Percentiles rank a stretch among this genome's conserved stretches.
phyloP scores from a whole-genome alignment of 2,113 vertebrate genomes.

The Melanocharis versteri region DNA sequence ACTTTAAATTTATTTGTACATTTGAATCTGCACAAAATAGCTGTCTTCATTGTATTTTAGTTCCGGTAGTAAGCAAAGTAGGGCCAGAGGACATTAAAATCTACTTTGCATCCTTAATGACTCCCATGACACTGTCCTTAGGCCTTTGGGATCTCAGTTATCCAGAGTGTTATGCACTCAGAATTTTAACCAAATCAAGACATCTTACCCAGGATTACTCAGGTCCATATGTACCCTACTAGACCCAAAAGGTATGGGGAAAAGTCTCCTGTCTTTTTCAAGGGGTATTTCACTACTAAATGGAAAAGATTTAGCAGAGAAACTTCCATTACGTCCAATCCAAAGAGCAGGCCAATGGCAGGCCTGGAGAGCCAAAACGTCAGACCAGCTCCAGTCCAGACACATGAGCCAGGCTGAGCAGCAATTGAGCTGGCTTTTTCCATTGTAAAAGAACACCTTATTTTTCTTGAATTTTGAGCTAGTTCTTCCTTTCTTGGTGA shows the following conservation, averaged over 20 bases:
- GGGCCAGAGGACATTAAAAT: neutral
- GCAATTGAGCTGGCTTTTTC: neutral
- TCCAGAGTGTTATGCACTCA: neutral
- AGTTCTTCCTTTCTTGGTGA: neutral
- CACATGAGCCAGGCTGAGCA: neutral
- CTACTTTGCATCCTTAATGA: neutral
- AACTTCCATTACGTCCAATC: fast-evolving
- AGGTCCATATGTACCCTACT: neutral
- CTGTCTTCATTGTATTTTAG: neutral
- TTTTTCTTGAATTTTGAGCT: neutral
- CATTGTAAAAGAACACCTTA: neutral
- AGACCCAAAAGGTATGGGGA: neutral
- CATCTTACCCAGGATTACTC: neutral
- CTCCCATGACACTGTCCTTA: neutral
- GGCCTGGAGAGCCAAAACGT: neutral
- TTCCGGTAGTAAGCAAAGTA: neutral
- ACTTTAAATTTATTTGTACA: neutral
- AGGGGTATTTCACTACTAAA: neutral
- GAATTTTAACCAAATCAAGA: neutral
- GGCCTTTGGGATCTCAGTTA: neutral
- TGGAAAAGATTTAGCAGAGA: neutral
- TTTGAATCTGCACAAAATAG: neutral
- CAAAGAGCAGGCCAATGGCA: neutral
- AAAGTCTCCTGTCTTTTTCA: neutral
- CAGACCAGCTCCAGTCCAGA: neutral